Conservation (phyloP, 2,113 vertebrate species). For the Apeltes quadracus region DNA sequence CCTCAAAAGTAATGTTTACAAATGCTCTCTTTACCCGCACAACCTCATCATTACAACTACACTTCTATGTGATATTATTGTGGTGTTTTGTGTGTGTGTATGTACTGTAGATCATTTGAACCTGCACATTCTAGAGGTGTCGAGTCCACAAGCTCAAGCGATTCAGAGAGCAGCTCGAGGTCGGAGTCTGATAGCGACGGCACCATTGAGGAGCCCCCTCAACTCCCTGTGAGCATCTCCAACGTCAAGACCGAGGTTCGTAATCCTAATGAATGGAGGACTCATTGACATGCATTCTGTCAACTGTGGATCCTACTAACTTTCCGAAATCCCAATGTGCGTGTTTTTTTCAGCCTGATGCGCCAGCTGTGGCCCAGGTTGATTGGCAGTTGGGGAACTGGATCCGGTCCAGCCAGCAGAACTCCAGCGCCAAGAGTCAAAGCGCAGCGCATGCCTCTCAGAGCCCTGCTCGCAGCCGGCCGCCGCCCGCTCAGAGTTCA, state of each 20-base stretch:
- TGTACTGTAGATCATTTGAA: conserved; percentile 72
- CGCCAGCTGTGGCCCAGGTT: conserved; percentile 33
- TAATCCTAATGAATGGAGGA: background rate
- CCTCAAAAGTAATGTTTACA: background rate
- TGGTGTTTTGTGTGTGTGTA: conserved; percentile 17
- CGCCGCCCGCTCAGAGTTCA: conserved; percentile 42
- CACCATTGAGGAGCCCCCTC: conserved; percentile 75
- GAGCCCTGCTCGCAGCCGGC: conserved; percentile 47
- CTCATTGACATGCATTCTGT: background rate
- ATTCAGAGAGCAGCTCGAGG: conserved; percentile 89
- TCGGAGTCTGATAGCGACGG: conserved; percentile 86
- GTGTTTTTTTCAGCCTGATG: conserved; percentile 37
- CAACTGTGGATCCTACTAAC: background rate
- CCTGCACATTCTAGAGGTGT: conserved; percentile 84
- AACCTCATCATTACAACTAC: background rate
- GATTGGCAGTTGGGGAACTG: conserved; percentile 77
- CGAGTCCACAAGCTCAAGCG: conserved; percentile 87
- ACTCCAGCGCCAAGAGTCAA: conserved; percentile 67
- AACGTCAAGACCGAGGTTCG: conserved; percentile 59
- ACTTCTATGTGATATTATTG: background rate
- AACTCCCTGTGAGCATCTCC: conserved; percentile 52
- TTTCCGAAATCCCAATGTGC: background rate
- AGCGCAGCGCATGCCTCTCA: background rate
- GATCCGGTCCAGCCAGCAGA: conserved; percentile 68
- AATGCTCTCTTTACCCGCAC: background rate